Percentiles rank a stretch among this genome's conserved stretches.
Evolutionary conservation across 2,113 vertebrate genomes (phyloP).

Genomic region (Heptranchias perlo): DNA sequence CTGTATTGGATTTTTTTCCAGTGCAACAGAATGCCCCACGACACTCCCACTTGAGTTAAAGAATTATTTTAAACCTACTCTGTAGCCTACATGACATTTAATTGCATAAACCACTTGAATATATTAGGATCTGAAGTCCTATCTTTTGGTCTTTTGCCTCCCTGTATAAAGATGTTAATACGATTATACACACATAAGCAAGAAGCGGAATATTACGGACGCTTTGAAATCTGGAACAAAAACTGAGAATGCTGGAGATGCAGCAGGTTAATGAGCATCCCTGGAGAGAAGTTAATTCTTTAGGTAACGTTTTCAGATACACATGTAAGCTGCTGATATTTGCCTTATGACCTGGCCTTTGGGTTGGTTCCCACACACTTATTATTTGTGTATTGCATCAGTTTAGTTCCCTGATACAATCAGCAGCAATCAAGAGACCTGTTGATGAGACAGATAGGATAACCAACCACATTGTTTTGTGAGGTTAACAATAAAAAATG

Average conservation of each 20-base stretch:
- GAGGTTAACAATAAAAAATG: neutral
- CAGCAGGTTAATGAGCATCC: neutral
- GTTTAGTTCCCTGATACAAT: slow-evolving; percentile 24
- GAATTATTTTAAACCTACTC: neutral
- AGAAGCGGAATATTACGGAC: neutral
- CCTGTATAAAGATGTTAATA: no score
- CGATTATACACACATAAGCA: neutral
- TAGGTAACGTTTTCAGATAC: neutral
- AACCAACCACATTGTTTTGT: neutral
- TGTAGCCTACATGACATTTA: neutral
- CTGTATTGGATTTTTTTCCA: neutral
- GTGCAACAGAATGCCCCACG: neutral
- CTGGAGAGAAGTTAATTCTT: neutral
- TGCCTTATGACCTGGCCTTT: neutral
- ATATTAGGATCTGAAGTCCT: neutral
- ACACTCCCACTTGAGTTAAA: neutral
- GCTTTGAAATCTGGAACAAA: neutral
- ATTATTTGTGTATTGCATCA: neutral
- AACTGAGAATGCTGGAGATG: neutral
- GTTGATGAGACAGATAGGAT: neutral
- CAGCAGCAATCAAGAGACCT: neutral
- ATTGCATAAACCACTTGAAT: neutral
- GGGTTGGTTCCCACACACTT: neutral
- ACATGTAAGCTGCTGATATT: neutral
- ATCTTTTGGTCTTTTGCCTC: neutral